A percentile compares a stretch with the other conserved stretches of the same genome.
Conservation (phyloP, 1,140 invertebrate genomes). For the Sarcophaga peregrina region DNA sequence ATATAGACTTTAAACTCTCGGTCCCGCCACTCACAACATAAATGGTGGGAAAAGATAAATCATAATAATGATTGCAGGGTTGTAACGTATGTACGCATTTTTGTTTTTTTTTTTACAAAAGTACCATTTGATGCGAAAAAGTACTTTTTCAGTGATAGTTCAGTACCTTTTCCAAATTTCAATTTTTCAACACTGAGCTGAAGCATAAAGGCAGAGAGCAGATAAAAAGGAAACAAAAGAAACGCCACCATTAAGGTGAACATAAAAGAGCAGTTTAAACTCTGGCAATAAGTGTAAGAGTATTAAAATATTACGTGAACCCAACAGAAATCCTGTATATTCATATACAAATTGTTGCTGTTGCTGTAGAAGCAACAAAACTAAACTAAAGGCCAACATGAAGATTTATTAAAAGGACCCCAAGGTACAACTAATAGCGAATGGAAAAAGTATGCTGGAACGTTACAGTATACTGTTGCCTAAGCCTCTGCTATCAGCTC, state of each 20-base stretch:
- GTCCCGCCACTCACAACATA: too few species aligned
- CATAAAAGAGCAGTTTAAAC: slow-evolving; percentile 17
- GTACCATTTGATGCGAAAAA: too few species aligned
- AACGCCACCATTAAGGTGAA: slow-evolving; percentile 13
- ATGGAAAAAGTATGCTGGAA: neutral
- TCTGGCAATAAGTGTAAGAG: neutral
- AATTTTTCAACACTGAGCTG: too few species aligned
- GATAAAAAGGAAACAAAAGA: neutral
- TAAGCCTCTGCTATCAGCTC: neutral
- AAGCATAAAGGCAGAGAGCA: too few species aligned
- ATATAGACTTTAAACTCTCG: too few species aligned
- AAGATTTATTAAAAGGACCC: slow-evolving; percentile 40
- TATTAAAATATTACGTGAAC: neutral
- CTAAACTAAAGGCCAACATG: slow-evolving; percentile 8
- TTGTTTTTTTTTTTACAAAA: too few species aligned
- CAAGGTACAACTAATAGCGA: slow-evolving; percentile 2
- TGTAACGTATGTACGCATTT: too few species aligned
- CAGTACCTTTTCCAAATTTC: too few species aligned
- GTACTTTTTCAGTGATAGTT: too few species aligned
- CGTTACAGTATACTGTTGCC: neutral
- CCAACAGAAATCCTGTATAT: neutral
- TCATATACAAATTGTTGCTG: neutral
- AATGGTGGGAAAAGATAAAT: too few species aligned
- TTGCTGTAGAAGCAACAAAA: neutral
- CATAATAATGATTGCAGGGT: too few species aligned